Conservation (phyloP, 35 echinoderm and acorn worm species). For the Heliocidaris tuberculata region DNA sequence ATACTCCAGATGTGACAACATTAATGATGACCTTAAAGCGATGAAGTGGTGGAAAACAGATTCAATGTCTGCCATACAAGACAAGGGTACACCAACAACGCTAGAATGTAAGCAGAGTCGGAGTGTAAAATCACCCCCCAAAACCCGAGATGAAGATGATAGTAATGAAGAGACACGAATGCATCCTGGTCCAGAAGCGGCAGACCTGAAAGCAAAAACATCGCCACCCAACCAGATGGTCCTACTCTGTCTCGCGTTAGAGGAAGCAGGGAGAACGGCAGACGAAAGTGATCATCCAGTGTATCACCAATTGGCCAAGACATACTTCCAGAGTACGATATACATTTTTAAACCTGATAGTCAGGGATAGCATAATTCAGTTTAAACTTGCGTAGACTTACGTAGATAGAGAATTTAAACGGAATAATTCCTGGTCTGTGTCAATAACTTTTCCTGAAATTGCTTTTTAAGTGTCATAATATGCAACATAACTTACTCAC, state of each 20-base stretch:
- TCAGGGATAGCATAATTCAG: too few species aligned
- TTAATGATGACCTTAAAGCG: neutral
- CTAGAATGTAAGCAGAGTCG: too few species aligned
- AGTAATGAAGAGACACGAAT: neutral
- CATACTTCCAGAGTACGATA: neutral
- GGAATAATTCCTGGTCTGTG: too few species aligned
- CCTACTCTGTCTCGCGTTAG: neutral
- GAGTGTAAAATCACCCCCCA: neutral
- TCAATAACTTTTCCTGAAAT: too few species aligned
- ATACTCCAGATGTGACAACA: neutral
- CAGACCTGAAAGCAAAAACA: neutral
- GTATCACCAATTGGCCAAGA: neutral
- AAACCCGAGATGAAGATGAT: neutral
- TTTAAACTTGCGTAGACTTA: too few species aligned
- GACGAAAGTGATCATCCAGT: neutral
- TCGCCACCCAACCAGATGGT: neutral
- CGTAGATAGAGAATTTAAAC: too few species aligned
- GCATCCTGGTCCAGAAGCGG: neutral
- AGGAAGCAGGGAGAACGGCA: neutral
- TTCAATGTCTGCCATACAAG: neutral
- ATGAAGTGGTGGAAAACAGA: neutral
- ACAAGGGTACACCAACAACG: neutral
- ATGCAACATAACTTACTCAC: too few species aligned
- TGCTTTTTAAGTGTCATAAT: too few species aligned
- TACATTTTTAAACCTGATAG: neutral